Evolutionary conservation across 1,140 invertebrate species (phyloP), one percentile per base, ranked within the genome.

Genomic region (Monochamus saltuarius): DNA sequence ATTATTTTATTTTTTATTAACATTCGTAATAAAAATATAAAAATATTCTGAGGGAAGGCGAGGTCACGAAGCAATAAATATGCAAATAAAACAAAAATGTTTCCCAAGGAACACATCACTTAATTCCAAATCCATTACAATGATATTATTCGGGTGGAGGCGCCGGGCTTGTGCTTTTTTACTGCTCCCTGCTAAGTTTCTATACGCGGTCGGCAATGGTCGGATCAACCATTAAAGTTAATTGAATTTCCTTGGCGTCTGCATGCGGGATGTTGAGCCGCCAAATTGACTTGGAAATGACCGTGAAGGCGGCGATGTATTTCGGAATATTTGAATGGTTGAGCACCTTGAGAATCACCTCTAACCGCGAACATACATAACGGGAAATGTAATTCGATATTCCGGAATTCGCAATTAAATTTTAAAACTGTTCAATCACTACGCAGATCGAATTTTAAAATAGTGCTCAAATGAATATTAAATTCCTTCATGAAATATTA

Each of bases 181-280:
- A 69, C 65, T 56, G 65, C 59, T 59, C 59, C 55, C 64, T 47
- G 59, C 57, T 54, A 58, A 65, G 62, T 59, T 64, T 54, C 49
- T 47, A 57, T 58, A 63, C 58, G 22, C 22, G 22, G 22, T 29
- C 66, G 63, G 64, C 71, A 69, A 69, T 67, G 67, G 67, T 62
- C 67, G 72, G 71, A 75, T 74, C 72, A 73, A 73, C 72, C 74
- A 76, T 76, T 76, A 76, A 76, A 76, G 73, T 76, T 76, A 76
- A 76, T 76, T 76, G 74, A 76, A 76, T 76, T 76, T 76, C 70
- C 73, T 73, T 64, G 62, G 71, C 71, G 66, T 71, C 68, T 66
- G 65, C 71, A 69, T 70, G 67, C 67, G 67, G 61, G 61, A 71
- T 73, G 68, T 66, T 69, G 67, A 75, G 69, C 67, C 72, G 67